Conservation (phyloP, 2,797 vertebrate species). For the Acanthiza pusilla region DNA sequence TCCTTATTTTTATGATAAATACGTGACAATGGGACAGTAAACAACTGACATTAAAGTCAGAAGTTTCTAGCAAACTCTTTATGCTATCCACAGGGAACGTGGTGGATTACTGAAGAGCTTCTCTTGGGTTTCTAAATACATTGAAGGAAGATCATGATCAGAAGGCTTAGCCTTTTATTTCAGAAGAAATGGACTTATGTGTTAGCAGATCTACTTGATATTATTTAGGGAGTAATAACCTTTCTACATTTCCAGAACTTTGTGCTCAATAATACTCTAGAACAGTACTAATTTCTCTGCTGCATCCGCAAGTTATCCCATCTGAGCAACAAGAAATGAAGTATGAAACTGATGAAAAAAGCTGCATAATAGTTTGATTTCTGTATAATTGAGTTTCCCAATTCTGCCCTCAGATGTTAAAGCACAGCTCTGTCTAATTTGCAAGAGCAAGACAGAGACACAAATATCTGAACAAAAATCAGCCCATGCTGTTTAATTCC, state of each 20-base stretch:
- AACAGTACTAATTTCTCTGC: not conserved
- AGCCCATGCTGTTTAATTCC: constrained; percentile 8
- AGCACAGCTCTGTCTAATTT: not conserved
- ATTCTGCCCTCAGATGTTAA: constrained; percentile 13
- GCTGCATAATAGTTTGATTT: not conserved
- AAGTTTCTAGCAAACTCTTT: not conserved
- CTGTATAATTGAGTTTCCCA: constrained; percentile 12
- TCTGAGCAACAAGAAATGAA: not conserved
- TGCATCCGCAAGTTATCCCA: not conserved
- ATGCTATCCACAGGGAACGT: not conserved
- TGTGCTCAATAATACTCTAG: not conserved
- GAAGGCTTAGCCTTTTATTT: not conserved
- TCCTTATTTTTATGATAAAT: not conserved
- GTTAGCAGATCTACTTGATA: not conserved
- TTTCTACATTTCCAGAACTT: not conserved
- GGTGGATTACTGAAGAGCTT: not conserved
- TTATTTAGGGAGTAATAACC: not conserved
- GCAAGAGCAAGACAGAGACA: not conserved
- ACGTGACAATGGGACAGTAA: not conserved
- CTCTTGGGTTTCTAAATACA: not conserved
- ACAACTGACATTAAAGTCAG: not conserved
- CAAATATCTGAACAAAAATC: constrained; percentile 16
- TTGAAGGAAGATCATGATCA: not conserved
- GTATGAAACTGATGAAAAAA: not conserved
- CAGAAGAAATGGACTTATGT: not conserved